Conservation (phyloP, 2,113 vertebrate species). For the Cynoglossus semilaevis region DNA sequence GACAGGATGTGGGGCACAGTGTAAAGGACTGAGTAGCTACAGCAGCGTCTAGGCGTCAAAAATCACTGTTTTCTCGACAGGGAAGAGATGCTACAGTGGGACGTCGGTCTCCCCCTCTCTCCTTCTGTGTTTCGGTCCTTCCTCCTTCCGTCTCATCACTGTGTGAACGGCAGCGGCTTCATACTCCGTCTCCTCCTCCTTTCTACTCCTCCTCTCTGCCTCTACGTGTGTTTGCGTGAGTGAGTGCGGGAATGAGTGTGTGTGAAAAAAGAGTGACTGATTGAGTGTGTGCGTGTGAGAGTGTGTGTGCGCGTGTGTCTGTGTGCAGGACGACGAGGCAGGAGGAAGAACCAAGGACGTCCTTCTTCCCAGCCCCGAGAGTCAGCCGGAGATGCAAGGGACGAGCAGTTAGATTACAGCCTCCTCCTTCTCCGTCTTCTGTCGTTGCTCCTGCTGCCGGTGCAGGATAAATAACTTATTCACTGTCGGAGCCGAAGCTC, state of each 20-base stretch:
- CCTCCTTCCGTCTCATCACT: conserved; percentile 51
- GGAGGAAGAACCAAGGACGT: conserved; percentile 73
- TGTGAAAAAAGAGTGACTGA: background rate
- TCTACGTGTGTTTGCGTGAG: conserved; percentile 14
- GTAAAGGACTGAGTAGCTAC: conserved; percentile 39
- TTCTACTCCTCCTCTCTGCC: conserved; percentile 27
- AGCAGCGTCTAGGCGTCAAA: conserved; percentile 48
- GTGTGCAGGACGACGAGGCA: conserved; percentile 55
- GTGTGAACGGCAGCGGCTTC: conserved; percentile 61
- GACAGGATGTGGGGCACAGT: conserved; percentile 22
- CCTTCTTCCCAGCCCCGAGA: conserved; percentile 57
- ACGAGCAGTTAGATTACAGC: conserved; percentile 60
- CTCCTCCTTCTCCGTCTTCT: background rate
- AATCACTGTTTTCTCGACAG: conserved; percentile 61
- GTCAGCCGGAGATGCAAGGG: conserved; percentile 65
- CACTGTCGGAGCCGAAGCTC: conserved; percentile 30
- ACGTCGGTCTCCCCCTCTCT: conserved; percentile 30
- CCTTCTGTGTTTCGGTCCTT: conserved; percentile 19
- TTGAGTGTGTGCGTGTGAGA: conserved; percentile 34
- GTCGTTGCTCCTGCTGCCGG: conserved; percentile 34
- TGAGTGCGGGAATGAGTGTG: background rate
- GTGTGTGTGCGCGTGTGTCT: conserved; percentile 26
- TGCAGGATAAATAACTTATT: conserved; percentile 58
- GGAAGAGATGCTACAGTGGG: conserved; percentile 56
- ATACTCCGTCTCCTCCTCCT: conserved; percentile 19